Percentiles rank a stretch among this genome's conserved stretches.
Evolutionary conservation across 2,113 vertebrate genomes (phyloP).

Genomic region (Propithecus coquereli): DNA sequence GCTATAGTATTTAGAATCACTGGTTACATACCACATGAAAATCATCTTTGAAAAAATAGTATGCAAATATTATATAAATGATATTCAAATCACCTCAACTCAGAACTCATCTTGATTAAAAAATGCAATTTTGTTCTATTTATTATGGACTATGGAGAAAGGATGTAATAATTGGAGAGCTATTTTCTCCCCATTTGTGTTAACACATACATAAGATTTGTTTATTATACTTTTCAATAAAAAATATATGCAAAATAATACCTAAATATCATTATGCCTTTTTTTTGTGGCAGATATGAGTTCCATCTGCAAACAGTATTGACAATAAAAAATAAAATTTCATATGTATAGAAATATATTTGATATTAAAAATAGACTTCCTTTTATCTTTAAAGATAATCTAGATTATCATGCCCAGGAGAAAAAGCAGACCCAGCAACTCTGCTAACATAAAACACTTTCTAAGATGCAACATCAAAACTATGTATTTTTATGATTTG

Average conservation of each 20-base stretch:
- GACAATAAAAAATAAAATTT: not conserved
- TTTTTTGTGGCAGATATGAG: not conserved
- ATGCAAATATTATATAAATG: conserved; percentile 16
- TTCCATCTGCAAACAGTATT: not conserved
- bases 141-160: conserved; percentile 16
- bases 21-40: not conserved
- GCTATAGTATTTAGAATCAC: not conserved
- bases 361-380: not conserved
- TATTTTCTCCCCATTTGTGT: not conserved
- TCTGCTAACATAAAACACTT: not conserved
- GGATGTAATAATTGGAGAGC: not conserved
- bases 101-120: not conserved
- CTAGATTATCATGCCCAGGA: not conserved
- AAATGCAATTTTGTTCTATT: conserved; percentile 13
- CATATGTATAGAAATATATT: not conserved
- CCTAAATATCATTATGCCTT: not conserved
- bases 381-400: not conserved
- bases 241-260: not conserved
- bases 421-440: not conserved
- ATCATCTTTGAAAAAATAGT: conserved; percentile 19
- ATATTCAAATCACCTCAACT: not conserved
- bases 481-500: not conserved
- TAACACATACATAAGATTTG: not conserved
- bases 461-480: not conserved
- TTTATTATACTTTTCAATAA: not conserved